These are phyloP conservation scores for Chymomyza procnemis DNA, from an alignment of 2,888 invertebrate species.

Conservation along the genomic window DNA sequence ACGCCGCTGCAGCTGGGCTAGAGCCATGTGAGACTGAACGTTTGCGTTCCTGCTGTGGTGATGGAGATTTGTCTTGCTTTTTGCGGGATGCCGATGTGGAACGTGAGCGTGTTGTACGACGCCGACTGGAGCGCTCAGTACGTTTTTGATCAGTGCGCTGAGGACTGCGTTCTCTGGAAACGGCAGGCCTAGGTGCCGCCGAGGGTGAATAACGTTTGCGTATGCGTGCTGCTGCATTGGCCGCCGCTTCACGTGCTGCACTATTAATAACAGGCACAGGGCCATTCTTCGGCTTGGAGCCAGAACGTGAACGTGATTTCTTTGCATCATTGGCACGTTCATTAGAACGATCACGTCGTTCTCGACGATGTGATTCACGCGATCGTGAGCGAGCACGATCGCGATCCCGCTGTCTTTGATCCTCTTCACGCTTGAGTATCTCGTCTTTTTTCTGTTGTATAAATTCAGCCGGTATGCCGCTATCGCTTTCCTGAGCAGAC, in stretches of 20 bases:
- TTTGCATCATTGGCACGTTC: constrained; percentile 24
- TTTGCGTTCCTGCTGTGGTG: constrained; percentile 54
- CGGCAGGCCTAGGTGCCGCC: constrained; percentile 55
- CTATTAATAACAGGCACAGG: constrained; percentile 41
- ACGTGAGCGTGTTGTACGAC: constrained; percentile 55
- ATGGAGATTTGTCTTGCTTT: constrained; percentile 54
- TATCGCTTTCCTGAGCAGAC: constrained; percentile 96
- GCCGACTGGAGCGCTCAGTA: constrained; percentile 15
- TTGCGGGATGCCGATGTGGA: constrained; percentile 42
- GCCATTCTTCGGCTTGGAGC: constrained; percentile 42
- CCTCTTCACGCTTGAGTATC: constrained; percentile 87
- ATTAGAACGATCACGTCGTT: constrained; percentile 55
- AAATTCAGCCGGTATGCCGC: constrained; percentile 96
- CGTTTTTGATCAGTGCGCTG: constrained; percentile 38
- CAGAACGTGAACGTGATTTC: constrained; percentile 75
- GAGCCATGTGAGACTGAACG: constrained; percentile 47
- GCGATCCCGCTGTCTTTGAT: constrained; percentile 56
- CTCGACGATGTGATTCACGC: constrained; percentile 73
- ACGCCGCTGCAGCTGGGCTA: constrained; percentile 24
- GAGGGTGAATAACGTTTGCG: constrained; percentile 73
- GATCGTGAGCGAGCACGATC: constrained; percentile 76
- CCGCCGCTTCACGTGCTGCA: constrained; percentile 71
- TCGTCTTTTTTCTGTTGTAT: constrained; percentile 98
- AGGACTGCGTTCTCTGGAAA: constrained; percentile 73
- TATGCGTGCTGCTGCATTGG: constrained; percentile 70